Conservation (phyloP, 2,888 invertebrate genomes). For the Amblyjoppa fuscipennis region DNA sequence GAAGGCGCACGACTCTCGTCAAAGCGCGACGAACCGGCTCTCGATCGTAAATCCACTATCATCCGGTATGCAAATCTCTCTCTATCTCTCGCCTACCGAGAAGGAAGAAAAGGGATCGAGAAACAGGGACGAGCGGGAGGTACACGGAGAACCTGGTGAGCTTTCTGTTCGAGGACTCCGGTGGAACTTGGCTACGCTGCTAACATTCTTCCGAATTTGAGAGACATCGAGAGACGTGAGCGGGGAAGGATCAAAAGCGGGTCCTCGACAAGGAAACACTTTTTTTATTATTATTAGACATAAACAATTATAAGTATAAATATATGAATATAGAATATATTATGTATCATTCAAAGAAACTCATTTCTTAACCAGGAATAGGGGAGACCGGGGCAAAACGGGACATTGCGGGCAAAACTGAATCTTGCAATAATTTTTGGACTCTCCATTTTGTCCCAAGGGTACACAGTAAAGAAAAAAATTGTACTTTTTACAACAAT, state of each 20-base stretch:
- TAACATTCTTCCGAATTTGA: background rate
- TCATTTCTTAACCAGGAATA: background rate
- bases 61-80: slow-evolving; percentile 49
- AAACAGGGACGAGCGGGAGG: background rate
- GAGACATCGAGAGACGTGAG: background rate
- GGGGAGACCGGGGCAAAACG: too few species aligned
- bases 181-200: background rate
- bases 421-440: too few species aligned
- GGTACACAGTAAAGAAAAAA: too few species aligned
- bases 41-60: slow-evolving; percentile 49
- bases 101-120: background rate
- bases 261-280: background rate
- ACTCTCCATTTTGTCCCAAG: too few species aligned
- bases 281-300: background rate
- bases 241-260: too few species aligned
- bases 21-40: slow-evolving; percentile 27
- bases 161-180: background rate
- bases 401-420: too few species aligned
- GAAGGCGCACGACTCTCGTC: slow-evolving; percentile 16
- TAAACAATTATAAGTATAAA: background rate
- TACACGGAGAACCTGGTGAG: background rate
- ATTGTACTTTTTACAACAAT: too few species aligned
- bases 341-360: too few species aligned
- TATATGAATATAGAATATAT: background rate
- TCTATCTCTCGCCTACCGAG: slow-evolving; percentile 6